Evolutionary conservation across 2,888 invertebrate genomes (phyloP), one percentile per base, ranked within the genome.

Genomic region (Drosophila mettleri): DNA sequence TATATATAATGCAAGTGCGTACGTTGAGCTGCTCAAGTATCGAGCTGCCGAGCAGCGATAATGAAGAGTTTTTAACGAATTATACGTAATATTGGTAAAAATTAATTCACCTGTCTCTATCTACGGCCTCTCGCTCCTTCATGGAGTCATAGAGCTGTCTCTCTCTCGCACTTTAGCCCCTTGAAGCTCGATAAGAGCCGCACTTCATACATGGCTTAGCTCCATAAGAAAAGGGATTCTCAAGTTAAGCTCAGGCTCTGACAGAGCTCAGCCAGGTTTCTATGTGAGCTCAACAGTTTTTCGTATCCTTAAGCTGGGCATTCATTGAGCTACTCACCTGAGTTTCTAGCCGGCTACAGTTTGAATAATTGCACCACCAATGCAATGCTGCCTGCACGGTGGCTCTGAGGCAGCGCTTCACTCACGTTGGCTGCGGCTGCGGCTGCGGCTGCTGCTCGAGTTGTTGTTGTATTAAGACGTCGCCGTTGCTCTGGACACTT

Each of bases 291-390:
- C n/a, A n/a, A n/a, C n/a, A n/a, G n/a, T n/a, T n/a, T n/a, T n/a
- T n/a, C n/a, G n/a, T n/a, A n/a, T n/a, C n/a, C n/a, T n/a, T n/a
- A n/a, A 33, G 1, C 7, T 34, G 8, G 36, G 36, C 16, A 16
- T 3, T 16, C 36, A 16, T 16, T 3, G 29, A 20, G 18, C 1
- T 5, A 36, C 88, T 88, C 39, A 83, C 83, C 83, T 88, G 88
- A 78, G 62, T 83, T 65, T 73, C 16, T 71, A 61, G 67, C 76
- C 88, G 88, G 88, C 68, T 80, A 59, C 88, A 79, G 76, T 86
- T 83, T 83, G 74, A 88, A 88, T 43, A 71, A 54, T 43, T 27
- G n/a, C 20, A 43, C 54, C 68, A 72, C 72, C 66, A 59, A 61
- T 64, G 78, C 66, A 59, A 61, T 62, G 78, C 62, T 52, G 39